A percentile compares a stretch with the other conserved stretches of the same genome.
phyloP scores from a whole-genome alignment of 2,888 invertebrate species.

The Disparrhopalites patrizii region DNA sequence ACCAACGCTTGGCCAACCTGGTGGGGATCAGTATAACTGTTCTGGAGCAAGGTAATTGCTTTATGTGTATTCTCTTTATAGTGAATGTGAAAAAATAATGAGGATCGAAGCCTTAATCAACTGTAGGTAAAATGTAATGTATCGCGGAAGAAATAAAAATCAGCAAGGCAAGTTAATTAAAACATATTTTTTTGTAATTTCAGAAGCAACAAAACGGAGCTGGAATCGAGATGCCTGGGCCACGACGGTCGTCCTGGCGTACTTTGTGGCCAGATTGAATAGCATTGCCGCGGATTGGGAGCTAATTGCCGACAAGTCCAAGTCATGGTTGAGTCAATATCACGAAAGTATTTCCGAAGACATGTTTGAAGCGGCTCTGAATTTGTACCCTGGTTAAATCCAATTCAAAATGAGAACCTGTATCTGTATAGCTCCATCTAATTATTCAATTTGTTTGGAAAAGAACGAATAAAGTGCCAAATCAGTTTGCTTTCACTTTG shows the following conservation, averaged over 20 bases:
- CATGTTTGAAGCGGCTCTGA: constrained; percentile 20
- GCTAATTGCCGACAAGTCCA: constrained; percentile 25
- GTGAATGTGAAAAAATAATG: too few relatives aligned
- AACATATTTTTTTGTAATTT: not conserved
- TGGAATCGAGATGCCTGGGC: constrained; percentile 20
- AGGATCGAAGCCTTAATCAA: too few relatives aligned
- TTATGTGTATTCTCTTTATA: too few relatives aligned
- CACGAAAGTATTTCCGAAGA: not conserved
- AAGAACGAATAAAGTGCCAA: too few relatives aligned
- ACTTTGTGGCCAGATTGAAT: constrained; percentile 7
- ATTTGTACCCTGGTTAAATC: not conserved
- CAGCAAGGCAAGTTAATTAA: too few relatives aligned
- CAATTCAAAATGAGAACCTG: too few relatives aligned
- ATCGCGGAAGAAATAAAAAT: too few relatives aligned
- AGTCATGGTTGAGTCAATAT: constrained; percentile 14
- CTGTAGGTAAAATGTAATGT: too few relatives aligned
- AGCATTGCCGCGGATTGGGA: constrained; percentile 20
- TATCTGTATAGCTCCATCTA: too few relatives aligned
- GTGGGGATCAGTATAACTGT: not conserved
- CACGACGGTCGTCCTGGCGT: constrained; percentile 18
- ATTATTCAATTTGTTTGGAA: too few relatives aligned
- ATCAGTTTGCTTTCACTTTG: too few relatives aligned
- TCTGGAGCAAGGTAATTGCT: not conserved
- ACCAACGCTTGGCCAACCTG: not conserved
- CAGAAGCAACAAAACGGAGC: not conserved